These are phyloP conservation scores for Sphaeridia pumilis DNA, from an alignment of 2,888 invertebrate genomes.

Conservation along the genomic window DNA sequence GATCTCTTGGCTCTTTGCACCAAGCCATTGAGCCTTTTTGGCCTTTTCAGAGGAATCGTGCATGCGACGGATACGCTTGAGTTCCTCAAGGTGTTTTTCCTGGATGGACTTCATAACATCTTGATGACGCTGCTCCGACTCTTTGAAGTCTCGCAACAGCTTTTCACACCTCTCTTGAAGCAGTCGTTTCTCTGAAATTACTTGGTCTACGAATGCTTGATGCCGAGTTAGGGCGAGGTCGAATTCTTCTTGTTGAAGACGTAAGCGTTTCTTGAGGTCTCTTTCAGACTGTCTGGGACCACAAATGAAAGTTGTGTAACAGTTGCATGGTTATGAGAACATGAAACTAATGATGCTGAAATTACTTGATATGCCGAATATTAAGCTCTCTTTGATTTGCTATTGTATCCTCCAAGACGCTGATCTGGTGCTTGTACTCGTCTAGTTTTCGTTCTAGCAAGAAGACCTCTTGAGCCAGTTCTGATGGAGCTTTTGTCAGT, in stretches of 20 bases:
- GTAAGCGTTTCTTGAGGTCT: conserved; percentile 43
- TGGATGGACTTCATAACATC: conserved; percentile 56
- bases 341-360: background rate
- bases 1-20: conserved; percentile 71
- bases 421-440: conserved; percentile 50
- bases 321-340: background rate
- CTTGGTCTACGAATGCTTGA: conserved; percentile 67
- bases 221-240: conserved; percentile 62
- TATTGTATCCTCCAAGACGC: conserved; percentile 50
- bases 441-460: conserved; percentile 50
- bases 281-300: conserved; percentile 38
- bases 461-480: conserved; percentile 51
- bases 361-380: conserved; percentile 40
- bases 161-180: conserved; percentile 62
- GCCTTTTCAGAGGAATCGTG: conserved; percentile 65
- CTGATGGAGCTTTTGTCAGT: conserved; percentile 47
- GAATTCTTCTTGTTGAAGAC: conserved; percentile 56
- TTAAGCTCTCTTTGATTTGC: conserved; percentile 47
- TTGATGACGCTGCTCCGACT: conserved; percentile 54
- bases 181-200: conserved; percentile 66
- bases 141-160: conserved; percentile 52
- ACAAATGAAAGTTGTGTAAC: conserved; percentile 1
- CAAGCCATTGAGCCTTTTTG: conserved; percentile 64
- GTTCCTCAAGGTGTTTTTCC: conserved; percentile 61
- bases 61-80: conserved; percentile 62